Percentiles rank a stretch among this genome's conserved stretches.
These are phyloP conservation scores for Lanius ludovicianus DNA, from an alignment of 2,113 vertebrate genomes.

Conservation along the genomic window DNA sequence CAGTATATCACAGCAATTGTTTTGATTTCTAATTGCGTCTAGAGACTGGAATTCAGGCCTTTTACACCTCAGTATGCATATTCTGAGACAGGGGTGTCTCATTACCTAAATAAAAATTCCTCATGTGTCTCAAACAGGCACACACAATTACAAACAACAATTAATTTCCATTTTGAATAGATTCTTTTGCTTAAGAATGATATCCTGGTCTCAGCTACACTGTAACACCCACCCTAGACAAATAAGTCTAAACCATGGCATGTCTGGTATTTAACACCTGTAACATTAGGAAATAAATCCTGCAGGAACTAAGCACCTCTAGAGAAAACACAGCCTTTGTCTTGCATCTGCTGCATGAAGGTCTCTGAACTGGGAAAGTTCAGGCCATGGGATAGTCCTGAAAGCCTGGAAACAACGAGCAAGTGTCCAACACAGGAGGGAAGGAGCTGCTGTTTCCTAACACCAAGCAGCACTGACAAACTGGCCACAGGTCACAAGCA, in stretches of 20 bases:
- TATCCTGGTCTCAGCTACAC: neutral
- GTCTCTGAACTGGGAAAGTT: neutral
- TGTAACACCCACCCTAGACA: rapidly evolving
- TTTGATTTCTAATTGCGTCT: constrained; percentile 1
- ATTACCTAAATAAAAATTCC: neutral
- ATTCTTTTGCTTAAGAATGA: neutral
- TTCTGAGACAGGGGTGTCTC: neutral
- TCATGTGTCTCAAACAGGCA: neutral
- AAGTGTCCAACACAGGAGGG: too few relatives aligned
- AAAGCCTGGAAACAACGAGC: neutral
- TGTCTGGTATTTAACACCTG: neutral
- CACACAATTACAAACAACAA: neutral
- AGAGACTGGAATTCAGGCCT: neutral
- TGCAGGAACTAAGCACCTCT: neutral
- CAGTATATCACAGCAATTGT: neutral
- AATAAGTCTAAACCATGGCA: neutral
- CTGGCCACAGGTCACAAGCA: neutral
- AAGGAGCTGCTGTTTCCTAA: neutral
- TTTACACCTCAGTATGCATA: neutral
- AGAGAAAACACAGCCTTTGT: neutral
- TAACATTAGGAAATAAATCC: neutral
- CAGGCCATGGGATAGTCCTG: rapidly evolving
- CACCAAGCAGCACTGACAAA: neutral
- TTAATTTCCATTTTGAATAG: neutral
- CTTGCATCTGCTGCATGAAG: neutral